A percentile compares a stretch with the other conserved stretches of the same genome.
Conservation (phyloP, 2,797 vertebrate genomes). For the Girardinus metallicus region DNA sequence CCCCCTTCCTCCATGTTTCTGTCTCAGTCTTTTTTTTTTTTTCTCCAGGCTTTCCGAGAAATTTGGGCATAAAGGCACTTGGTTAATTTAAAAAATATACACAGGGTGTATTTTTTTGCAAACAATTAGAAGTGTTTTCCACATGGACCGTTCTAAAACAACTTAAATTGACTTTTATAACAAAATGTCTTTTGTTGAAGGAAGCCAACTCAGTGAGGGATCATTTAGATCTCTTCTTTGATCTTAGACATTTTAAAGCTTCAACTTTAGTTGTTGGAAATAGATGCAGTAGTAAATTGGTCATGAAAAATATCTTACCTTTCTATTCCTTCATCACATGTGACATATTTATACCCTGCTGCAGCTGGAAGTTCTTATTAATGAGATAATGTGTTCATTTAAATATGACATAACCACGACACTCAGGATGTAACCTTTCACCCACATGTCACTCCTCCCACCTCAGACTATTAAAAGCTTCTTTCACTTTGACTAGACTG, state of each 20-base stretch:
- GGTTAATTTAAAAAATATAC: slow-evolving; percentile 6
- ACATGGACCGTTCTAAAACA: slow-evolving; percentile 6
- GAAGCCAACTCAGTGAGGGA: slow-evolving; percentile 19
- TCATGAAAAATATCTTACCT: neutral
- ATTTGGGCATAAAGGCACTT: neutral
- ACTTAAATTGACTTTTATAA: slow-evolving; percentile 28
- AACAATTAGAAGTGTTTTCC: slow-evolving; percentile 29
- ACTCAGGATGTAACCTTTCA: neutral
- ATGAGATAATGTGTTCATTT: neutral
- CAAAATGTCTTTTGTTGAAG: slow-evolving; percentile 1
- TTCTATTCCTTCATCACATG: neutral
- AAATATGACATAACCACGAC: neutral
- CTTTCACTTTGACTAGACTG: neutral
- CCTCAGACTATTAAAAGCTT: too few relatives aligned
- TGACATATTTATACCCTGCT: slow-evolving; percentile 6
- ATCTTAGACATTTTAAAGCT: slow-evolving; percentile 3
- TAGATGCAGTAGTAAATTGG: neutral
- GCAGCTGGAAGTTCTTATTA: neutral
- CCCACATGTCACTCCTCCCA: neutral
- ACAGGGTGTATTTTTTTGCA: slow-evolving; percentile 12
- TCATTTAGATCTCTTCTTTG: neutral
- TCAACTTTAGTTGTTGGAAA: slow-evolving; percentile 14
- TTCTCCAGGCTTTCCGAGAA: slow-evolving; percentile 12
- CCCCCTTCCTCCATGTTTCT: neutral
- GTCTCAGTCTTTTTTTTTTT: neutral